These are phyloP conservation scores for Himalopsyche tibetana DNA, from an alignment of 2,888 invertebrate genomes.

Conservation along the genomic window DNA sequence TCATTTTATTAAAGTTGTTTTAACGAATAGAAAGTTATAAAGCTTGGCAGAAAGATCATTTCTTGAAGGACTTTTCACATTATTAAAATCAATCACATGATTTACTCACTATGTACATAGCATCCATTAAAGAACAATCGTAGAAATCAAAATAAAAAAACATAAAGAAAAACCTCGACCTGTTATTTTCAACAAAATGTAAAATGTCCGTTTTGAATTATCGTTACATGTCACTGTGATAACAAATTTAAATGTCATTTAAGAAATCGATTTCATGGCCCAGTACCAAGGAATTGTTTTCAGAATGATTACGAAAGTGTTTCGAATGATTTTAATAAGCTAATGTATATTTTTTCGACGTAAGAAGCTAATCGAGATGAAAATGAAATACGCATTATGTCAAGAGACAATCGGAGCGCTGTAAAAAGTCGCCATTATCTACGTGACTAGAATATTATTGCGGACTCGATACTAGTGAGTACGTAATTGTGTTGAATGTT, in stretches of 20 bases:
- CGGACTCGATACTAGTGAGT: not conserved
- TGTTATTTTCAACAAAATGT: too few species aligned
- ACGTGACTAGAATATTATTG: slow-evolving; percentile 18
- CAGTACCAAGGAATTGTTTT: not conserved
- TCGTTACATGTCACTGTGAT: not conserved
- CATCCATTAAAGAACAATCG: too few species aligned
- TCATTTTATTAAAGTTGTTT: too few species aligned
- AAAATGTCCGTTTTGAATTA: too few species aligned
- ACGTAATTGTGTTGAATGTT: not conserved
- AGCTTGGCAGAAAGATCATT: too few species aligned
- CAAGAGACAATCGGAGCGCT: not conserved
- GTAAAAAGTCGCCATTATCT: not conserved
- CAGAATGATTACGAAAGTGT: not conserved
- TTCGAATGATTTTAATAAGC: not conserved
- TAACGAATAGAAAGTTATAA: too few species aligned
- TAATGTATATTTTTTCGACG: not conserved
- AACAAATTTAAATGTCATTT: not conserved
- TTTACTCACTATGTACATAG: too few species aligned
- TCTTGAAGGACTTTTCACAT: too few species aligned
- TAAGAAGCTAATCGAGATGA: not conserved
- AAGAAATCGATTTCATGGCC: slow-evolving; percentile 7
- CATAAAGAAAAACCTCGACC: too few species aligned
- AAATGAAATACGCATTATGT: slow-evolving; percentile 7
- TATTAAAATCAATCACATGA: too few species aligned
- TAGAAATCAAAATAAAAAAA: too few species aligned